A percentile compares a stretch with the other conserved stretches of the same genome.
Conservation (phyloP, 2,113 vertebrate species). For the Cynocephalus volans region DNA sequence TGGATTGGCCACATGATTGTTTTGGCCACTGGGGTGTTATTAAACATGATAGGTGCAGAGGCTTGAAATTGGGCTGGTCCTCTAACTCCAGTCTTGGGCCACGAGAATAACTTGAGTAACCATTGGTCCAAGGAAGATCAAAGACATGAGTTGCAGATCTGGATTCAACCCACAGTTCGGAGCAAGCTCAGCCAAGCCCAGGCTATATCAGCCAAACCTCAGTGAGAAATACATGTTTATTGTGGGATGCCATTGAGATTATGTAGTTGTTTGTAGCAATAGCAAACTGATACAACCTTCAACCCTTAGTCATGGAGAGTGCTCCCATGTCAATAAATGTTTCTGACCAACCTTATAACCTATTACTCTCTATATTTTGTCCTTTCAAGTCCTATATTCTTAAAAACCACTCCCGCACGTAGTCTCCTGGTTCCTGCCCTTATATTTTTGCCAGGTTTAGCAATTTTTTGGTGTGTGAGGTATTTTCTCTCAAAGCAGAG, state of each 20-base stretch:
- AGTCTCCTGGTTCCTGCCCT: background rate
- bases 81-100: background rate
- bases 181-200: slow-evolving; percentile 15
- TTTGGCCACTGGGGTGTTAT: background rate
- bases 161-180: background rate
- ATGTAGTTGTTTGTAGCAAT: background rate
- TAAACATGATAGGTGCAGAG: background rate
- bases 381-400: background rate
- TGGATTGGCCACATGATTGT: background rate
- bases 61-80: background rate
- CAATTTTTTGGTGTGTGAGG: background rate
- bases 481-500: background rate
- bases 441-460: background rate
- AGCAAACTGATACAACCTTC: background rate
- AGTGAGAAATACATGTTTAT: slow-evolving; percentile 57
- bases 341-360: background rate
- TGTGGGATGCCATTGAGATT: slow-evolving; percentile 26
- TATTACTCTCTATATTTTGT: background rate
- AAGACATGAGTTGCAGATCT: slow-evolving; percentile 23
- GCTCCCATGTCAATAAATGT: background rate
- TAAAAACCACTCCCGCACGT: background rate
- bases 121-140: slow-evolving; percentile 41
- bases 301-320: background rate
- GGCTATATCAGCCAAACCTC: slow-evolving; percentile 52
- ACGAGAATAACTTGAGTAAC: slow-evolving; percentile 42